A percentile compares a stretch with the other conserved stretches of the same genome.
Evolutionary conservation across 2,888 invertebrate species (phyloP).

Genomic region (Nysson spinosus): DNA sequence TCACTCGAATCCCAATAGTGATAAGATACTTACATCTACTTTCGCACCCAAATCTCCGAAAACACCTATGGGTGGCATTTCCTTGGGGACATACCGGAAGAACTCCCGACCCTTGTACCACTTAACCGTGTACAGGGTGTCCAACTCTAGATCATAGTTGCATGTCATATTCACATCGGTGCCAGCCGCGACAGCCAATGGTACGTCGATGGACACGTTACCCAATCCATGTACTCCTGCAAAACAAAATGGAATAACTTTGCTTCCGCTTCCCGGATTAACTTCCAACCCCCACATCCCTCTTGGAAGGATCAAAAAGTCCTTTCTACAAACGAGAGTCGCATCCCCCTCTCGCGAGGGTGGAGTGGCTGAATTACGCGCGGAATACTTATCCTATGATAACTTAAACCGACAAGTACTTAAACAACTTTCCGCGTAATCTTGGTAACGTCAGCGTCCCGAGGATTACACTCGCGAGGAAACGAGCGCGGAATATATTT

Average conservation of each 20-base stretch:
- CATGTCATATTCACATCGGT: conserved; percentile 87
- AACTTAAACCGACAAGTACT: conserved; percentile 58
- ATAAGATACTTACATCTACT: conserved; percentile 86
- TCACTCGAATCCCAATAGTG: background rate
- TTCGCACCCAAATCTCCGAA: conserved; percentile 84
- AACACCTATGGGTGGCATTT: conserved; percentile 85
- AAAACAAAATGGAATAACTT: conserved; percentile 30
- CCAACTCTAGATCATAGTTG: conserved; percentile 86
- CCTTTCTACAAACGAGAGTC: background rate
- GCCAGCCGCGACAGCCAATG: conserved; percentile 84
- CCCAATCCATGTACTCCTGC: conserved; percentile 78
- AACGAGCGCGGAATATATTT: conserved; percentile 29
- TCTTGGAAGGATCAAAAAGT: too few relatives aligned
- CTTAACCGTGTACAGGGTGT: conserved; percentile 87
- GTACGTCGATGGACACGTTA: conserved; percentile 85
- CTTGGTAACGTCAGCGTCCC: conserved; percentile 43
- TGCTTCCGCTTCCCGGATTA: background rate
- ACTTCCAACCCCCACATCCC: background rate
- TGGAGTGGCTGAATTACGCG: conserved; percentile 30
- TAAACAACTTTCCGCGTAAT: conserved; percentile 53
- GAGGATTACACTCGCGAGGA: conserved; percentile 37
- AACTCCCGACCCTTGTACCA: conserved; percentile 90
- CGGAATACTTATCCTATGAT: conserved; percentile 45
- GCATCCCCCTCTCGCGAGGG: too few relatives aligned
- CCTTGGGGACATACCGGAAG: conserved; percentile 89